Conservation (phyloP, 2,888 invertebrate genomes). For the Scotopteryx bipunctaria region DNA sequence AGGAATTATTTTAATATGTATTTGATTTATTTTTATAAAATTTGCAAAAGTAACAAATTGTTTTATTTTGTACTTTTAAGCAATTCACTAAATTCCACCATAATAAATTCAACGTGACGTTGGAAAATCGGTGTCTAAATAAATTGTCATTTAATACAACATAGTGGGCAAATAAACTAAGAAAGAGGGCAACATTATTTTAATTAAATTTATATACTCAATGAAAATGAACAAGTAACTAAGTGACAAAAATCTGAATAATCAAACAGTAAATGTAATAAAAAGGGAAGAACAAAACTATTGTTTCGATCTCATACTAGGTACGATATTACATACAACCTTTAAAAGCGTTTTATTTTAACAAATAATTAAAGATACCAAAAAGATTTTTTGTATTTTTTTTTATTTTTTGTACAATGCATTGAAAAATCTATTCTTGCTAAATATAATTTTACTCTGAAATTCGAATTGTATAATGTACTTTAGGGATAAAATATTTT, state of each 20-base stretch:
- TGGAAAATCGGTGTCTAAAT: slow-evolving; percentile 75
- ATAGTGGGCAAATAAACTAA: slow-evolving; percentile 82
- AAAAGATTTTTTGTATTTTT: slow-evolving; percentile 31
- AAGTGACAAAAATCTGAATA: slow-evolving; percentile 78
- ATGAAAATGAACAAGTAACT: slow-evolving; percentile 76
- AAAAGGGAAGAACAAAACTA: slow-evolving; percentile 51
- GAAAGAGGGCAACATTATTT: slow-evolving; percentile 78
- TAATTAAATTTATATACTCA: slow-evolving; percentile 67
- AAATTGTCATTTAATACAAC: slow-evolving; percentile 80
- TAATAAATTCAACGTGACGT: slow-evolving; percentile 76
- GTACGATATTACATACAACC: slow-evolving; percentile 60
- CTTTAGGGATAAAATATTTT: slow-evolving; percentile 50
- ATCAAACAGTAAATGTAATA: slow-evolving; percentile 53
- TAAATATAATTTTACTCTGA: slow-evolving; percentile 41
- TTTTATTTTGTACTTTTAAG: slow-evolving; percentile 87
- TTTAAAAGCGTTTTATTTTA: slow-evolving; percentile 49
- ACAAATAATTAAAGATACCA: slow-evolving; percentile 19
- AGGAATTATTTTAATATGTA: slow-evolving; percentile 72
- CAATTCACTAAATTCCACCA: slow-evolving; percentile 85
- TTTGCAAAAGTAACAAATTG: slow-evolving; percentile 89
- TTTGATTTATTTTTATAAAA: slow-evolving; percentile 84
- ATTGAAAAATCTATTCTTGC: slow-evolving; percentile 43
- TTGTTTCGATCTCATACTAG: slow-evolving; percentile 38
- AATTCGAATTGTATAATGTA: slow-evolving; percentile 46
- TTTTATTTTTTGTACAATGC: slow-evolving; percentile 31